A percentile compares a stretch with the other conserved stretches of the same genome.
phyloP scores from a whole-genome alignment of 2,888 invertebrate species.

The Leptarthrus brevirostris region DNA sequence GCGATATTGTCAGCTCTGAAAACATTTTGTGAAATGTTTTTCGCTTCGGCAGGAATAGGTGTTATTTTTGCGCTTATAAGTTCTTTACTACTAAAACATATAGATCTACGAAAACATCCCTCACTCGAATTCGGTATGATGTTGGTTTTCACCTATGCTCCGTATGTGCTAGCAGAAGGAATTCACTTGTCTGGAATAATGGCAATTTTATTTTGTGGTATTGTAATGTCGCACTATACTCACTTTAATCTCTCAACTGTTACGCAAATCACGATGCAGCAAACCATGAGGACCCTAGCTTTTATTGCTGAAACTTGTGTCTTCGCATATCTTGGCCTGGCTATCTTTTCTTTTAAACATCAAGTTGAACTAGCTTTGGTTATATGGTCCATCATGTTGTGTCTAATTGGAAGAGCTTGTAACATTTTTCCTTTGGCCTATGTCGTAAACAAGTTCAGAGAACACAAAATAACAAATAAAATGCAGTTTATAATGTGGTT shows the following conservation, averaged over 20 bases:
- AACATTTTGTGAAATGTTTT: conserved; percentile 96
- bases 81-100: conserved; percentile 91
- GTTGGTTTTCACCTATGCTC: conserved; percentile 98
- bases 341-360: conserved; percentile 89
- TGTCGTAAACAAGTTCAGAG: conserved; percentile 94
- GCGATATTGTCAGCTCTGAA: conserved; percentile 89
- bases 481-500: conserved; percentile 99
- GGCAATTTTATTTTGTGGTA: conserved; percentile 98
- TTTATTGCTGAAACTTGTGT: conserved; percentile 99
- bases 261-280: conserved; percentile 99
- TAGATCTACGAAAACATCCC: conserved; percentile 96
- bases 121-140: conserved; percentile 98
- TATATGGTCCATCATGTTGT: conserved; percentile 93
- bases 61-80: conserved; percentile 94
- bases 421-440: conserved; percentile 97
- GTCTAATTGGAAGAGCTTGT: conserved; percentile 91
- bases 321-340: conserved; percentile 90
- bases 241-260: conserved; percentile 98
- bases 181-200: conserved; percentile 96
- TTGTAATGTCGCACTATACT: conserved; percentile 99
- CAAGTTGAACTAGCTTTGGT: conserved; percentile 91
- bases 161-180: conserved; percentile 97
- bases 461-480: conserved; percentile 96
- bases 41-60: conserved; percentile 97
- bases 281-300: conserved; percentile 96